phyloP scores from a whole-genome alignment of 2,113 vertebrate species.

The Nannospalax galili region DNA sequence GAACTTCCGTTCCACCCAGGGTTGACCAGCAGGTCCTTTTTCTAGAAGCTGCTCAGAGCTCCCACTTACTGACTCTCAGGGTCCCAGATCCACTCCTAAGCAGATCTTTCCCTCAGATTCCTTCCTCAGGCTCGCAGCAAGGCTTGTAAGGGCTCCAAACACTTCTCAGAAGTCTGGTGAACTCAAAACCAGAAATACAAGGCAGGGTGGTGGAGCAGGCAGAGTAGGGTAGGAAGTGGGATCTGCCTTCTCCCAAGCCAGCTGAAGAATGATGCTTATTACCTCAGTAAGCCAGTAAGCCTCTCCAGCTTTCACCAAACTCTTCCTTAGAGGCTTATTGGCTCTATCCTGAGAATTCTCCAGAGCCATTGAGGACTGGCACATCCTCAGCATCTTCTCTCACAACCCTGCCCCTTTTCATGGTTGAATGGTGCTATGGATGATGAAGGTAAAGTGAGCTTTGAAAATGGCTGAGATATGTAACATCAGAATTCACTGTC shows the following conservation, averaged over 20 bases:
- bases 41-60: not conserved
- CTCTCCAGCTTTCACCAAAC: not conserved
- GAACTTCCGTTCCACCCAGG: not conserved
- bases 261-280: not conserved
- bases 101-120: not conserved
- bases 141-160: not conserved
- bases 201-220: not conserved
- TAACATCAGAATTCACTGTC: not conserved
- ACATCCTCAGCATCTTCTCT: not conserved
- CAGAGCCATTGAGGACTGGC: rapidly evolving
- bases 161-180: not conserved
- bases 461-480: not conserved
- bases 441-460: rapidly evolving
- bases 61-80: not conserved
- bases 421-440: rapidly evolving
- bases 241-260: not conserved
- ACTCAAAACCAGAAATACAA: not conserved
- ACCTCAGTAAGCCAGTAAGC: rapidly evolving
- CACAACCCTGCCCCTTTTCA: not conserved
- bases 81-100: not conserved
- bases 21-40: not conserved
- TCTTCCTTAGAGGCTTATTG: not conserved
- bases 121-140: not conserved
- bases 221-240: rapidly evolving
- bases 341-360: too few relatives aligned